These are phyloP conservation scores for Hypomesus transpacificus DNA, from an alignment of 2,113 vertebrate genomes.

Conservation along the genomic window DNA sequence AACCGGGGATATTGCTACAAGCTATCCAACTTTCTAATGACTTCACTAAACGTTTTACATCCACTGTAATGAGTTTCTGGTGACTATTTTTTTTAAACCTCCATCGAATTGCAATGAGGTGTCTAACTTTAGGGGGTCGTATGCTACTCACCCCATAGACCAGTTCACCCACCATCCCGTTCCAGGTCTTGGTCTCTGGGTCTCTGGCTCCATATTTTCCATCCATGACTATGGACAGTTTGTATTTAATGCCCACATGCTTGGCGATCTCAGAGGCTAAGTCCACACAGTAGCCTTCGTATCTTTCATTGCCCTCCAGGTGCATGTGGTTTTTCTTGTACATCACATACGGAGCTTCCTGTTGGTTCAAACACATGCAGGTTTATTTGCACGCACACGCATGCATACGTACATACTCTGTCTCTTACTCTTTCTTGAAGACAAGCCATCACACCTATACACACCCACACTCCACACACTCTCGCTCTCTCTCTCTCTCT, in stretches of 20 bases:
- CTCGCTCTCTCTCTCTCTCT: neutral
- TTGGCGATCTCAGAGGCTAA: constrained; percentile 99
- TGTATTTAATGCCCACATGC: constrained; percentile 99
- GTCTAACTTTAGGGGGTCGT: too few species aligned
- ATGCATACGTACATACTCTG: constrained; percentile 29
- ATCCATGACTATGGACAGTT: constrained; percentile 97
- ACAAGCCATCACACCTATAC: constrained; percentile 10
- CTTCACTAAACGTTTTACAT: too few species aligned
- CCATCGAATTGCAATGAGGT: too few species aligned
- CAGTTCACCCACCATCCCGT: constrained; percentile 99
- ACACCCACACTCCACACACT: constrained; percentile 16
- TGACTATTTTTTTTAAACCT: too few species aligned
- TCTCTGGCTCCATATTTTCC: constrained; percentile 98
- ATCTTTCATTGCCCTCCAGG: constrained; percentile 98
- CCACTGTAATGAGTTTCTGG: too few species aligned
- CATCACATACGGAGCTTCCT: constrained; percentile 99
- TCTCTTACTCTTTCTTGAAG: neutral
- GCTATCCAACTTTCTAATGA: too few species aligned
- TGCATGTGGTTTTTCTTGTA: constrained; percentile 98
- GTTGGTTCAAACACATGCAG: constrained; percentile 80
- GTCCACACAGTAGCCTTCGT: constrained; percentile 99
- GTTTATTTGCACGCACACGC: constrained; percentile 66
- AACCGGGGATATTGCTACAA: too few species aligned
- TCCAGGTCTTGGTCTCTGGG: constrained; percentile 99
- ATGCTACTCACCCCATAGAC: constrained; percentile 97